These are phyloP conservation scores for Baccha elongata DNA, from an alignment of 2,888 invertebrate species.

Conservation along the genomic window DNA sequence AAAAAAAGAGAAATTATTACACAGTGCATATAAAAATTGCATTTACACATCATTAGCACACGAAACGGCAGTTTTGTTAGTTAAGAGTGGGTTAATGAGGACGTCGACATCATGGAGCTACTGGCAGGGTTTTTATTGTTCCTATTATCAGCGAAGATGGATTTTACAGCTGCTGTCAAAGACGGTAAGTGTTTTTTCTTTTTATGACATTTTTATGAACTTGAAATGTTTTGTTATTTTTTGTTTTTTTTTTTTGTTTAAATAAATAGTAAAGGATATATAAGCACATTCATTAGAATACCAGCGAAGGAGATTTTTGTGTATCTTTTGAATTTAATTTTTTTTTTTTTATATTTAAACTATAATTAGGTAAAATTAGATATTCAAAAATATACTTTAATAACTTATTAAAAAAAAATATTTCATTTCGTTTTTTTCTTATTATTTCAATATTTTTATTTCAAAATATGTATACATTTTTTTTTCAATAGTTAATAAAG, in stretches of 20 bases:
- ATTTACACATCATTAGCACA: constrained; percentile 53
- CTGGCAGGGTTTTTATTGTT: constrained; percentile 75
- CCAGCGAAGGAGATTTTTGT: neutral
- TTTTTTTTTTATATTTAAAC: too few relatives aligned
- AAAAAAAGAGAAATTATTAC: neutral
- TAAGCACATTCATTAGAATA: neutral
- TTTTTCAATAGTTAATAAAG: too few relatives aligned
- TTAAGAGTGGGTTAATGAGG: constrained; percentile 61
- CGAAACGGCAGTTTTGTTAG: constrained; percentile 52
- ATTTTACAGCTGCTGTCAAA: constrained; percentile 76
- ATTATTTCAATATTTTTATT: too few relatives aligned
- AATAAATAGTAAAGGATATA: too few relatives aligned
- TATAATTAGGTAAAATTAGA: too few relatives aligned
- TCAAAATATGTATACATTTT: too few relatives aligned
- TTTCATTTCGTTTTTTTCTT: too few relatives aligned
- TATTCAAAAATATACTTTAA: too few relatives aligned
- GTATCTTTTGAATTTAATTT: too few relatives aligned
- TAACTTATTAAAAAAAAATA: too few relatives aligned
- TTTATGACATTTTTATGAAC: too few relatives aligned
- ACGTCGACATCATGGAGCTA: constrained; percentile 75
- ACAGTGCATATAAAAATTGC: constrained; percentile 1
- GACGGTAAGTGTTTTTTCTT: constrained; percentile 75
- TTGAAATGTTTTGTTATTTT: neutral
- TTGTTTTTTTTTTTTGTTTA: neutral
- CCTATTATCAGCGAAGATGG: constrained; percentile 74